Evolutionary conservation across 2,113 vertebrate genomes (phyloP), one percentile per base, ranked within the genome.

Genomic region (Argyrosomus japonicus): DNA sequence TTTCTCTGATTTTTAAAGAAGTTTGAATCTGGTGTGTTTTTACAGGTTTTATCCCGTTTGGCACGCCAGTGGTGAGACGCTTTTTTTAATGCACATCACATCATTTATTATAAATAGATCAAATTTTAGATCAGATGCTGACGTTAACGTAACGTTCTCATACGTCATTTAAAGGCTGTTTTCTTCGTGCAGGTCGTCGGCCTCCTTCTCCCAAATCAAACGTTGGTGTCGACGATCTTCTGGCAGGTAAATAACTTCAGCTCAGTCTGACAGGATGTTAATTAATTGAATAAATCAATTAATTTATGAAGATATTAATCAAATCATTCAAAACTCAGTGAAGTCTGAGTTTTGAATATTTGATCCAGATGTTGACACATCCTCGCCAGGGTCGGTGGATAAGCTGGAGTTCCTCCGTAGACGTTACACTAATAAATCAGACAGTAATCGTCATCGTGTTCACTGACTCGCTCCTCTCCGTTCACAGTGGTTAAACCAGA

Each of bases 121-220:
- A 32, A 2, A 29, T 29, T 32, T 32, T 32, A 32, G 32, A 19
- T n/a, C 0, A 1, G 6, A 71, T 7, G 5, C 69, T 19, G 40
- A 12, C 3, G 29, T 48, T 2, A 17, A 48, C 27, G 9, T 7
- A 13, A 18, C 15, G 19, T 74, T 60, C 58, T 29, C 47, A 48
- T 32, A 40, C 36, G 1, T 68, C 60, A 23, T 17, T 7, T 51
- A 47, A 32, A 54, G 1, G 1, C 0, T 27, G 3, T 68, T 50
- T 43, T 63, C 84, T 68, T 85, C 79, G 64, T 82, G 4, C 74
- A 99, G 98, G 96, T 99, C 18, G 96, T 99, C 5, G 98, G 97
- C 78, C 97, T 99, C 43, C 96, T 99, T n/a, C 91, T 99, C 85
- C 97, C 98, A 73, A 97, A 97, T 91, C 98, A 99, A 94, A 98